These are phyloP conservation scores for Molanna angustata DNA, from an alignment of 2,888 invertebrate genomes.

Conservation along the genomic window DNA sequence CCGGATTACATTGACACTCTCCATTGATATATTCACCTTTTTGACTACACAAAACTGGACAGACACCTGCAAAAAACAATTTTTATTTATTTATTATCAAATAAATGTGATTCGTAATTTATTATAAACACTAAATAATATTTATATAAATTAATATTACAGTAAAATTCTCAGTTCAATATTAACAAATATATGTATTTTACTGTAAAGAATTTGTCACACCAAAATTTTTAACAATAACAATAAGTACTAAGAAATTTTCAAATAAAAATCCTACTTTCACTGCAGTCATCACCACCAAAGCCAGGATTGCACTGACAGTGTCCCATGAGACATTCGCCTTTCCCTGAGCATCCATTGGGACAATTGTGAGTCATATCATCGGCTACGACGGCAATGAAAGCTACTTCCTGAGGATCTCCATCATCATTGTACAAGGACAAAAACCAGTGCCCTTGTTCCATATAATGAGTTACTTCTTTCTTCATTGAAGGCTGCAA, in stretches of 20 bases:
- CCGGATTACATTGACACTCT: slow-evolving; percentile 94
- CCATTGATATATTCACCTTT: slow-evolving; percentile 96
- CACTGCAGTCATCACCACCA: slow-evolving; percentile 94
- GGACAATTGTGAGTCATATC: slow-evolving; percentile 96
- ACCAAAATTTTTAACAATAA: too few relatives aligned
- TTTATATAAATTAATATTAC: too few relatives aligned
- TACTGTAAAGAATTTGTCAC: too few relatives aligned
- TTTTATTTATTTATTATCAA: neutral
- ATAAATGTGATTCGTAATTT: neutral
- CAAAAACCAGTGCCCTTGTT: slow-evolving; percentile 95
- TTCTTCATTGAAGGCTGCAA: slow-evolving; percentile 79
- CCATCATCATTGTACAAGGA: slow-evolving; percentile 95
- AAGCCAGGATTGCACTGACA: slow-evolving; percentile 97
- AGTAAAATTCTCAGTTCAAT: too few relatives aligned
- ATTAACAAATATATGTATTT: too few relatives aligned
- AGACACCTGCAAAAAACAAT: slow-evolving; percentile 66
- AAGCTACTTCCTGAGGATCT: slow-evolving; percentile 82
- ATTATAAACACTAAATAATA: too few relatives aligned
- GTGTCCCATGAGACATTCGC: slow-evolving; percentile 91
- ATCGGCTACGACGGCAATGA: slow-evolving; percentile 80
- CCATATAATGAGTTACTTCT: slow-evolving; percentile 93
- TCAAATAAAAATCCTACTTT: slow-evolving; percentile 66
- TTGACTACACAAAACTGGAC: slow-evolving; percentile 95
- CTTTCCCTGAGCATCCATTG: slow-evolving; percentile 94
- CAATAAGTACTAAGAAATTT: neutral